Evolutionary conservation across 2,888 invertebrate genomes (phyloP).

Genomic region (Ophion slaviceki): DNA sequence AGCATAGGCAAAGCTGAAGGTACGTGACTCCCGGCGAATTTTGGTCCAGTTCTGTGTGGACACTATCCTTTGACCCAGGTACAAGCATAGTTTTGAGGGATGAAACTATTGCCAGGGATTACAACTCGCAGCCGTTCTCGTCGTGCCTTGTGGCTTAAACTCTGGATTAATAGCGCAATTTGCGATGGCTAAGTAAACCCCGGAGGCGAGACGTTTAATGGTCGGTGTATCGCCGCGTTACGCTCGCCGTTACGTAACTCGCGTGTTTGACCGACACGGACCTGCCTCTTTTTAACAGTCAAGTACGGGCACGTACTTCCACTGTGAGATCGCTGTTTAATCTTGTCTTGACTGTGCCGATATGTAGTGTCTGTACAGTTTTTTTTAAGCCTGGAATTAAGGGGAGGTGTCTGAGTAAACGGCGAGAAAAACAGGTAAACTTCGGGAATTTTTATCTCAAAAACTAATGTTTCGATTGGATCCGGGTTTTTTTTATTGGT

Average conservation of each 20-base stretch:
- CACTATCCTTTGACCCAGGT: constrained; percentile 20
- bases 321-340: neutral
- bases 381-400: no score
- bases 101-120: constrained; percentile 40
- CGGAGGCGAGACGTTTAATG: constrained; percentile 55
- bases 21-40: constrained; percentile 58
- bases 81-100: constrained; percentile 42
- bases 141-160: constrained; percentile 58
- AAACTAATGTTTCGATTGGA: no score
- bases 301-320: neutral
- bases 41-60: constrained; percentile 14
- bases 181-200: constrained; percentile 61
- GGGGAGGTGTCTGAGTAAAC: no score
- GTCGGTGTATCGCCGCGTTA: constrained; percentile 20
- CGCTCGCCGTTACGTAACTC: constrained; percentile 22
- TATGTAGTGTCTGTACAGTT: no score
- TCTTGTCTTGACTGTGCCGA: no score
- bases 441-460: no score
- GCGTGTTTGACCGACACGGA: constrained; percentile 52
- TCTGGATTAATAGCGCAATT: constrained; percentile 73
- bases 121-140: constrained; percentile 7
- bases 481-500: no score
- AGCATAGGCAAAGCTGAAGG: neutral
- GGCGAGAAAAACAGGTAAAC: no score
- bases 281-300: constrained; percentile 9